Base-by-base conservation (phyloP, 2,113 vertebrate genomes). In the Rhinolophus sinicus region DNA sequence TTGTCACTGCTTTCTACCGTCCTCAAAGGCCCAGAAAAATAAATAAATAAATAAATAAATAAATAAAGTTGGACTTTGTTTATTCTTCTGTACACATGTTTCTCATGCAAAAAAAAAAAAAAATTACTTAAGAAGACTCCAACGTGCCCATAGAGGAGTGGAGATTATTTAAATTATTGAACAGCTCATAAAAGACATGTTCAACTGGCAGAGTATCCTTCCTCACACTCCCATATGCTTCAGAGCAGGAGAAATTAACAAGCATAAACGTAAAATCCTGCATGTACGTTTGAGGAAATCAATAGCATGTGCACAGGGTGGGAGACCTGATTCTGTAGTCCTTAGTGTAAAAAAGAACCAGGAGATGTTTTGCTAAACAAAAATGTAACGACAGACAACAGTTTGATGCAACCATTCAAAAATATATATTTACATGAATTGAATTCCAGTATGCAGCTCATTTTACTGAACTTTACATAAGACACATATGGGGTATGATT, bases 141-240 rank as follows among this genome's bases (percentile, higher is more conserved):
- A 67, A 26, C 93, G 4, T 19, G 14, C 33, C 11, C 21, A 47
- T 1, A 83, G 30, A 82, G 33, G n/a, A 77, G 21, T 56, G 33
- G 85, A 76, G 2, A 78, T 64, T 60, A 10, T 40, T 83, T 28
- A 69, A 85, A 38, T 92, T 64, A 73, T 22, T 73, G 11, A 18
- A 75, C 64, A 81, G 24, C 15, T 90, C 28, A 83, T 69, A 75
- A 96, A 85, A 93, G 21, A 82, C 58, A 91, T 78, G 96, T 88
- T 88, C 60, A 82, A 26, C 21, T 93, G 50, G 11, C 6, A 67
- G 44, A 60, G 2, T 33, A 92, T 65, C 40, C 15, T 60, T 84
- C 9, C 58, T 65, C 13, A 72, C 24, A 90, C 18, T 92, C 33
- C 47, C 40, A 47, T 33, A 64, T 91, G 67, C 10, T 85, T 69